phyloP scores from a whole-genome alignment of 1,140 invertebrate genomes.

The Brachionus calyciflorus region DNA sequence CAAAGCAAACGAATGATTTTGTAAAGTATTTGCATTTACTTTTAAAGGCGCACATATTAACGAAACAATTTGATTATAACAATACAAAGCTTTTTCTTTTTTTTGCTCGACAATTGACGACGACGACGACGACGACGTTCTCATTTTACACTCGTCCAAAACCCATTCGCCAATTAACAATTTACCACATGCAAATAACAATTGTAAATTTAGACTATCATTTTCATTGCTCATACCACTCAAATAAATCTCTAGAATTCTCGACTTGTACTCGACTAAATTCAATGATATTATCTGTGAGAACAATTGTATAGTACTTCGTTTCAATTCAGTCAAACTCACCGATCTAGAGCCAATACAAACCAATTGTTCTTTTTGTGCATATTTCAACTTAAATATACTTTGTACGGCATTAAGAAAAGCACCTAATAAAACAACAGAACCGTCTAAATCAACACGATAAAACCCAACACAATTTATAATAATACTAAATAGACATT shows the following conservation, averaged over 20 bases:
- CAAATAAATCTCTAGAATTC: not conserved
- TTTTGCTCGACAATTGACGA: conserved; percentile 26
- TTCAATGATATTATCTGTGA: conserved; percentile 77
- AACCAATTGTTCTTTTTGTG: conserved; percentile 52
- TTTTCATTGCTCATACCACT: not conserved
- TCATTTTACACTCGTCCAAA: not conserved
- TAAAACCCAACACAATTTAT: conserved; percentile 67
- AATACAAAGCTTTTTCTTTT: conserved; percentile 42
- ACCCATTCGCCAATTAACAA: conserved; percentile 38
- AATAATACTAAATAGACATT: conserved; percentile 52
- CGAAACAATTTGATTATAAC: conserved; percentile 43
- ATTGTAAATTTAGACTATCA: conserved; percentile 3
- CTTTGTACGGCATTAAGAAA: conserved; percentile 79
- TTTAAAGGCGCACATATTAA: conserved; percentile 41
- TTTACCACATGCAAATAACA: conserved; percentile 27
- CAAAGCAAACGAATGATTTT: conserved; percentile 46
- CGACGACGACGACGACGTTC: too few species aligned
- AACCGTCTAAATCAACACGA: conserved; percentile 85
- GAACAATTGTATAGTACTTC: conserved; percentile 82
- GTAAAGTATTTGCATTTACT: not conserved
- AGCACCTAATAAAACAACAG: conserved; percentile 81
- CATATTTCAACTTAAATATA: conserved; percentile 23
- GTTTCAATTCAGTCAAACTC: conserved; percentile 69
- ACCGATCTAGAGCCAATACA: not conserved
- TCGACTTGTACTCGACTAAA: conserved; percentile 54